Base-by-base conservation (phyloP, 2,797 vertebrate genomes). In the Benthosema pterotum region DNA sequence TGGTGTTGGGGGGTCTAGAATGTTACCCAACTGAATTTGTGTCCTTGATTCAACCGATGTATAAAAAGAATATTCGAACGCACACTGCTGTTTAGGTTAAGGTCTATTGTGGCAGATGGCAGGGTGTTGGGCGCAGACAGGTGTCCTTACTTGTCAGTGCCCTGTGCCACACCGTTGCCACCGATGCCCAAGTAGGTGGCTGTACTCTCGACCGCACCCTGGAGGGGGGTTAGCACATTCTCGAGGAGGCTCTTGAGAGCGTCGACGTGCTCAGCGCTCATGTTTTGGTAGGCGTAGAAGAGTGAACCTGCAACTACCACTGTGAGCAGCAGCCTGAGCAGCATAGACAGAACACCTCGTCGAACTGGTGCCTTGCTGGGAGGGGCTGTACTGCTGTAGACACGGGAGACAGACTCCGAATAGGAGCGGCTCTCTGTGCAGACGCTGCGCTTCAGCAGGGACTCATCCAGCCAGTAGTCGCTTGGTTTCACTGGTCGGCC, bases 311-410 rank as follows among this genome's bases (percentile, higher is more conserved):
- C 88, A 72, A 96, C 87, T 67, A 90, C 65, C n/a, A 93, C 82
- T 42, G 96, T 91, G 15, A 98, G 81, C 86, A 97, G 84, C 64
- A 96, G 87, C 93, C 95, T 96, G 79, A 98, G 89, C 91, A 96
- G 91, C 64, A 94, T 19, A 12, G 94, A 90, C 81, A 97, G 42
- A 15, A 88, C 87, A 56, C 89, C 90, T 58, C 55, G 69, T 71
- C 88, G 75, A 19, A 87, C 90, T 54, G 92, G 93, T n/a, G 83
- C 60, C 74, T 94, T 94, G 77, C 91, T 68, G 0, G 60, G 71
- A 25, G 71, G n/a, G 46, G 15, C 32, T 0, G 50, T 2, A 61
- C 25, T 42, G 71, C 61, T 50, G 32, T 38, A 38, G 3, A 13
- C 77, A 56, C 72, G 74, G 62, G 69, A 84, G 25, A 77, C 51